Conservation (phyloP, 2,113 vertebrate genomes). For the Chaetura pelagica region DNA sequence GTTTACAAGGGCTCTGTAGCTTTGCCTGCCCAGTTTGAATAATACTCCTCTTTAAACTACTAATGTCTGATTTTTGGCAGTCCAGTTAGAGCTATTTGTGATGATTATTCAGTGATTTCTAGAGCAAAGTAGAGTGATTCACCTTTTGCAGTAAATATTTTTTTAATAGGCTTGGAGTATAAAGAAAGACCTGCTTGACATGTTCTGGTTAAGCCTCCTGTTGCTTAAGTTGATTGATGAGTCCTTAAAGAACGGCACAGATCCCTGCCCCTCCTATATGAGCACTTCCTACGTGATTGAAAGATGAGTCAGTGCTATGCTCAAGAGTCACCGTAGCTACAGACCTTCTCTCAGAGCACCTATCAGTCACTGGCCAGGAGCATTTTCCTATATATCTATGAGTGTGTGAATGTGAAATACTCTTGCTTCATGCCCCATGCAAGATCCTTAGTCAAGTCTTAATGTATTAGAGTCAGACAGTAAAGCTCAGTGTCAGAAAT, state of each 20-base stretch:
- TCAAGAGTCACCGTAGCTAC: not conserved
- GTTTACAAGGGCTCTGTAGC: not conserved
- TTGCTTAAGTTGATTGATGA: constrained; percentile 15
- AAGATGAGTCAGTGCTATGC: not conserved
- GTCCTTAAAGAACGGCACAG: not conserved
- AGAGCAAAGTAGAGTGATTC: not conserved
- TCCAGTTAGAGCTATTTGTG: not conserved
- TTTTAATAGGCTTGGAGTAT: not conserved
- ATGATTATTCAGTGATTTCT: not conserved
- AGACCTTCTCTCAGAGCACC: not conserved
- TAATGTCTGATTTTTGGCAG: not conserved
- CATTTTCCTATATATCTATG: not conserved
- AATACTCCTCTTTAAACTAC: not conserved
- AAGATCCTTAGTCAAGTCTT: not conserved
- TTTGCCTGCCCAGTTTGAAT: not conserved
- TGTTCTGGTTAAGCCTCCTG: not conserved
- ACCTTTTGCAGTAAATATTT: not conserved
- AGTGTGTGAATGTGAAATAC: not conserved
- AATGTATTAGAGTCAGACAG: not conserved
- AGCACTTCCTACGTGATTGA: not conserved
- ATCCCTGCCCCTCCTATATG: not conserved
- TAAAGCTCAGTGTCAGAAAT: not conserved
- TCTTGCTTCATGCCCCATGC: not conserved
- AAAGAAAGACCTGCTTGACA: not conserved
- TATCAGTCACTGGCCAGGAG: not conserved